These are phyloP conservation scores for Chaenodraco wilsoni DNA, from an alignment of 2,797 vertebrate genomes.

Conservation along the genomic window DNA sequence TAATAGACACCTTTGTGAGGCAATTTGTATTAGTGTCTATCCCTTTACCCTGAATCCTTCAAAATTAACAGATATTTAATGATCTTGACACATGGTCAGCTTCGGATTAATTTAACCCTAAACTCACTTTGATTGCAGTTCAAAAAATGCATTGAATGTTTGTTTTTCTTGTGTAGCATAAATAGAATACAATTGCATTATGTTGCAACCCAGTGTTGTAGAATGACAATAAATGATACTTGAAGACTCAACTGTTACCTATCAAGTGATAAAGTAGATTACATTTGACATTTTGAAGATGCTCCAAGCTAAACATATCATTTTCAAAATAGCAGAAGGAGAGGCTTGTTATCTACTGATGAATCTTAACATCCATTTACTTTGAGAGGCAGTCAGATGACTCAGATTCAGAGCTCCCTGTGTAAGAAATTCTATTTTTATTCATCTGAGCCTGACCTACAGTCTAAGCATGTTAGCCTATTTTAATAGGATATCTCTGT, in stretches of 20 bases:
- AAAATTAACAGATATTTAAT: slow-evolving; percentile 39
- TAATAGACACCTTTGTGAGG: too few relatives aligned
- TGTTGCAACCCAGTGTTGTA: too few relatives aligned
- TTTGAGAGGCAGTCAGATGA: slow-evolving; percentile 59
- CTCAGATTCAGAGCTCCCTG: slow-evolving; percentile 58
- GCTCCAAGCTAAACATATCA: not conserved
- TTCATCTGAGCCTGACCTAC: slow-evolving; percentile 57
- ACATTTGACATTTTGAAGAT: slow-evolving; percentile 18
- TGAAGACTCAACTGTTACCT: not conserved
- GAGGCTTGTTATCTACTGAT: slow-evolving; percentile 45
- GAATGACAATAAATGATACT: too few relatives aligned
- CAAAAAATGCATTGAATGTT: too few relatives aligned
- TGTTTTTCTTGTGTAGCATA: too few relatives aligned
- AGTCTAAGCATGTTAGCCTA: slow-evolving; percentile 42
- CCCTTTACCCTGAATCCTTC: slow-evolving; percentile 8
- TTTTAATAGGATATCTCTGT: slow-evolving; percentile 35
- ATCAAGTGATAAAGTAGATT: slow-evolving; percentile 3
- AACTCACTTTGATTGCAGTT: not conserved
- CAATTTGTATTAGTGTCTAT: not conserved
- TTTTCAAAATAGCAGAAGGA: slow-evolving; percentile 30
- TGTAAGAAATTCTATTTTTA: slow-evolving; percentile 72
- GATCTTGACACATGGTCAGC: not conserved
- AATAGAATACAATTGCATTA: too few relatives aligned
- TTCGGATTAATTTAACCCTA: not conserved
- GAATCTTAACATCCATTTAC: slow-evolving; percentile 54